Base-by-base conservation (phyloP, 2,888 invertebrate species). In the Eupithecia centaureata region DNA sequence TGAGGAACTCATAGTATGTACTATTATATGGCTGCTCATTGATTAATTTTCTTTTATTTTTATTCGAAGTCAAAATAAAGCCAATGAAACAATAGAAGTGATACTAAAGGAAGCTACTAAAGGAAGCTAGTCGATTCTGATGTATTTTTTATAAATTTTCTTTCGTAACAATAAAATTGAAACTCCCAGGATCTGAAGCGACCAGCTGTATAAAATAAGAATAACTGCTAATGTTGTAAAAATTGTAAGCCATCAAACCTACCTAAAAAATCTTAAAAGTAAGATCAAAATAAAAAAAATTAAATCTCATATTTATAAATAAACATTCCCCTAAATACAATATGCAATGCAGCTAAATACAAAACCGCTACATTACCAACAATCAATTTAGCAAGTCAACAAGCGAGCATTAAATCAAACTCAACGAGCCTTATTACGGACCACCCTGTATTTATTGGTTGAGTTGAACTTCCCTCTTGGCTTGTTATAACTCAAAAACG, bases 381-480 rank as follows among this genome's bases (percentile, higher is more conserved):
- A 61, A 71, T 65, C 71, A 65, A 71, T 65, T 57, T 18, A 30
- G 13, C 27, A 61, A 63, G 25, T 71, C 58, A 62, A 47, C 67
- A 32, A 28, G 42, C 58, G 22, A 35, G 56, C 60, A 65, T 28
- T 70, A 63, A 66, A 70, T 70, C 66, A 70, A 63, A 47, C 32
- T 28, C 57, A 65, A 68, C 61, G 58, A 61, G 65, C 27, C 47
- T 64, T 58, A 61, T 64, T 61, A 64, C 52, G 42, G 70, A 69
- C 64, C 74, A 73, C 73, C 75, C 72, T 75, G 73, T 73, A 68
- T 67, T 57, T 62, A 59, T 67, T 72, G 51, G 22, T 63, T 33
- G 57, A 65, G 52, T 47, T 71, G 60, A 52, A 68, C 68, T 70
- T 68, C 67, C 74, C 67, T 47, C 63, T 65, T 62, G 69, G 61